Evolutionary conservation across 1,140 invertebrate genomes (phyloP).

Genomic region (Streblospio benedicti): DNA sequence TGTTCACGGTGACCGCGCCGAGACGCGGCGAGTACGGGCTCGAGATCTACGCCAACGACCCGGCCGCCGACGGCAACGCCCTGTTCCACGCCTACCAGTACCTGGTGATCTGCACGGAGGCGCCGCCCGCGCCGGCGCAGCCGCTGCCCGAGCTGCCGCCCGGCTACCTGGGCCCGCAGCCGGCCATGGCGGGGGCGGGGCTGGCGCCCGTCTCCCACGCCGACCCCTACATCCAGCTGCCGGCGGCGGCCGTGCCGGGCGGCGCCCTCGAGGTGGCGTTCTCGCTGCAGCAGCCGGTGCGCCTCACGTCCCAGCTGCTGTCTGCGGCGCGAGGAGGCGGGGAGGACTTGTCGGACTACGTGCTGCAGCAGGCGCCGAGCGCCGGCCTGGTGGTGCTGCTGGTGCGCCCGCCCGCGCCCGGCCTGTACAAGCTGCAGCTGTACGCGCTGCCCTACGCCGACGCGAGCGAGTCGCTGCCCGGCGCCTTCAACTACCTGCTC

Average conservation of each 20-base stretch:
- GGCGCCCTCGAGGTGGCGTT: constrained; percentile 37
- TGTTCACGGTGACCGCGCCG: constrained; percentile 43
- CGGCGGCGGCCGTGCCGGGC: constrained; percentile 30
- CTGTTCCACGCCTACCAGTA: constrained; percentile 44
- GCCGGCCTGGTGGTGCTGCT: constrained; percentile 30
- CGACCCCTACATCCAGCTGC: constrained; percentile 40
- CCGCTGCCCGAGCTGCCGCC: constrained; percentile 40
- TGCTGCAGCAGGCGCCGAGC: constrained; percentile 38
- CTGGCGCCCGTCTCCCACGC: constrained; percentile 35
- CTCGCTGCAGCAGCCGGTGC: constrained; percentile 26
- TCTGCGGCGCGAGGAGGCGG: constrained; percentile 14
- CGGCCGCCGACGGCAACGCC: constrained; percentile 39
- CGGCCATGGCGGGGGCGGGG: constrained; percentile 38
- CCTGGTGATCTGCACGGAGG: constrained; percentile 40
- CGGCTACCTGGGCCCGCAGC: constrained; percentile 43
- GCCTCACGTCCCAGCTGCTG: constrained; percentile 44
- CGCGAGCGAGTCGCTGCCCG: constrained; percentile 39
- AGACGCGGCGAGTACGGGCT: constrained; percentile 43
- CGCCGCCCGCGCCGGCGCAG: constrained; percentile 29
- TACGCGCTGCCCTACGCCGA: constrained; percentile 40
- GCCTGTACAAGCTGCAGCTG: constrained; percentile 46
- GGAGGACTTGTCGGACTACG: constrained; percentile 37
- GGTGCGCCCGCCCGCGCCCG: constrained; percentile 30
- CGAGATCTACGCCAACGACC: constrained; percentile 47
- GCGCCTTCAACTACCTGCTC: constrained; percentile 46